Evolutionary conservation across 2,888 invertebrate species (phyloP).

Genomic region (Hololepta plana): DNA sequence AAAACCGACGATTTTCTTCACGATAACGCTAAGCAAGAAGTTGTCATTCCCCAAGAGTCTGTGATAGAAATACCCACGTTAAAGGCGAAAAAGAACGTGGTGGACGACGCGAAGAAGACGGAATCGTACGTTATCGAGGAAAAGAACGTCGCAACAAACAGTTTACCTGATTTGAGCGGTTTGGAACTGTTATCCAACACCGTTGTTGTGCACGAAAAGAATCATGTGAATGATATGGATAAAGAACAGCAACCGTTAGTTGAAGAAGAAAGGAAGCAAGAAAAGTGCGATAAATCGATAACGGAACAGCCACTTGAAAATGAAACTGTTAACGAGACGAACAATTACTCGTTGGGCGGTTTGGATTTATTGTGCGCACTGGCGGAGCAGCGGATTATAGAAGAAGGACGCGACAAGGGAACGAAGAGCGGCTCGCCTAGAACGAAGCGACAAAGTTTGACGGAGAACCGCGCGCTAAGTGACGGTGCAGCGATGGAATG

Average conservation of each 20-base stretch:
- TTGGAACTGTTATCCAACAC: conserved; percentile 69
- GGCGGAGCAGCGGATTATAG: conserved; percentile 68
- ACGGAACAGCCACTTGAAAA: conserved; percentile 13
- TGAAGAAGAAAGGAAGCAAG: conserved; percentile 15
- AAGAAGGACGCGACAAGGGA: conserved; percentile 44
- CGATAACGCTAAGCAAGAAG: too few species aligned
- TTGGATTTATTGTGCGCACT: conserved; percentile 64
- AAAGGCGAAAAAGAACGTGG: conserved; percentile 5
- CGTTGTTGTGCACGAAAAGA: conserved; percentile 57
- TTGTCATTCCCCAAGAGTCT: too few species aligned
- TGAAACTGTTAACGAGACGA: conserved; percentile 27
- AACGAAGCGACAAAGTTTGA: too few species aligned
- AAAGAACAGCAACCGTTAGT: conserved; percentile 9
- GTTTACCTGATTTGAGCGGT: conserved; percentile 64
- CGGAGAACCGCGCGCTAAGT: too few species aligned
- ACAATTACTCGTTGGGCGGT: conserved; percentile 36
- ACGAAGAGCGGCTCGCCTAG: too few species aligned
- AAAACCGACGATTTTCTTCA: too few species aligned
- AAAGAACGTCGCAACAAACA: conserved; percentile 12
- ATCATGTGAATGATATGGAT: conserved; percentile 14
- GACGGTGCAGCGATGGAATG: conserved; percentile 5
- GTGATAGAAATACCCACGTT: conserved; percentile 3
- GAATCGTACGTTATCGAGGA: conserved; percentile 12
- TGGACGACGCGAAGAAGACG: conserved; percentile 8
- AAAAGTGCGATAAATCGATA: conserved; percentile 15